Percentiles rank a stretch among this genome's conserved stretches.
phyloP scores from a whole-genome alignment of 2,888 invertebrate genomes.

The Agrotis exclamationis region DNA sequence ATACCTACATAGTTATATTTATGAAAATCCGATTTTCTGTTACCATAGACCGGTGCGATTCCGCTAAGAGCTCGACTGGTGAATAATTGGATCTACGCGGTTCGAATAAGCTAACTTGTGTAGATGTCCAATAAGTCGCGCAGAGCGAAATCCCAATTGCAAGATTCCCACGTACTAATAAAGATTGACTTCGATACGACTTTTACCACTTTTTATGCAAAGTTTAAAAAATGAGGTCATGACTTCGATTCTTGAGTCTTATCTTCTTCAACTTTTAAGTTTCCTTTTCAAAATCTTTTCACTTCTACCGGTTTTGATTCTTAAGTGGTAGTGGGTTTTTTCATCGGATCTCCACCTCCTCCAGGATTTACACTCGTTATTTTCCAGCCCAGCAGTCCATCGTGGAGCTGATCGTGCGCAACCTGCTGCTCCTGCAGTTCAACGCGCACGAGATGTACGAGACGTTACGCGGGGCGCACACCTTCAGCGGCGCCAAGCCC shows the following conservation, averaged over 20 bases:
- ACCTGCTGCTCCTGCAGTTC: conserved; percentile 95
- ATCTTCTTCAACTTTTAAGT: too few relatives aligned
- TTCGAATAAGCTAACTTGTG: conserved; percentile 2
- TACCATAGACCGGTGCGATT: not conserved
- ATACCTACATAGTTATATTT: not conserved
- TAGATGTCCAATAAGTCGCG: conserved; percentile 1
- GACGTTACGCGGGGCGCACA: conserved; percentile 90
- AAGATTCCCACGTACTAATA: too few relatives aligned
- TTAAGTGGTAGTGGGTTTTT: not conserved
- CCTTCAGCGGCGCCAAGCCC: conserved; percentile 89
- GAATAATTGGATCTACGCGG: conserved; percentile 11
- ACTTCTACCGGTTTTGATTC: not conserved
- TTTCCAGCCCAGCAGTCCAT: conserved; percentile 81
- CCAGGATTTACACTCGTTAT: not conserved
- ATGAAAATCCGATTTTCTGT: not conserved
- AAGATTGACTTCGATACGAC: too few relatives aligned
- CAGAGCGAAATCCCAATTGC: not conserved
- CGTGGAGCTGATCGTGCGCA: conserved; percentile 92
- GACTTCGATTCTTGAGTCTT: too few relatives aligned
- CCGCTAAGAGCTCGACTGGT: not conserved
- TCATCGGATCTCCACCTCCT: not conserved
- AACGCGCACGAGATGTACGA: conserved; percentile 97
- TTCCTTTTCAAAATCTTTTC: too few relatives aligned
- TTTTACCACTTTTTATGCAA: too few relatives aligned
- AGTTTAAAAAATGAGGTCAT: too few relatives aligned